Conservation (phyloP, 2,797 vertebrate species). For the Hemibagrus guttatus region DNA sequence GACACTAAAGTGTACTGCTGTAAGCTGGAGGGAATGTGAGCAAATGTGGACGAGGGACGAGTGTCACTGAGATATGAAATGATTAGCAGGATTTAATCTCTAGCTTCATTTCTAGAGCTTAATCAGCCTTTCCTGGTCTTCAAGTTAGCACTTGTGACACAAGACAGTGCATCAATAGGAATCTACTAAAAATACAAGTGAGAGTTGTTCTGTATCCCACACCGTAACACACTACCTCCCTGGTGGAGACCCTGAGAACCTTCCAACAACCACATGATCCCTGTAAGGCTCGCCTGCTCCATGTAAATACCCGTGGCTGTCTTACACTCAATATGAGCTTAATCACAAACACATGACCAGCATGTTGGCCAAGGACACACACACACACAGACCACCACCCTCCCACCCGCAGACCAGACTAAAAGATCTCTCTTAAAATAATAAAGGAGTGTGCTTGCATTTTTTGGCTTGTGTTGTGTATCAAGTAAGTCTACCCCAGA, state of each 20-base stretch:
- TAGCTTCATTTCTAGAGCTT: background rate
- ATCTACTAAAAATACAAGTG: background rate
- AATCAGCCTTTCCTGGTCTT: background rate
- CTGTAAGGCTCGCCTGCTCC: constrained; percentile 43
- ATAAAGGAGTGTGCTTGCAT: constrained; percentile 31
- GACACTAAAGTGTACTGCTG: background rate
- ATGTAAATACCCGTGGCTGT: constrained; percentile 50
- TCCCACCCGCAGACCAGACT: constrained; percentile 23
- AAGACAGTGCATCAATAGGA: background rate
- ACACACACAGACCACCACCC: constrained; percentile 32
- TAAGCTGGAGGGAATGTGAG: background rate
- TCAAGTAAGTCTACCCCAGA: constrained; percentile 42
- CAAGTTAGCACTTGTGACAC: background rate
- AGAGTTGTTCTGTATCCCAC: constrained; percentile 23
- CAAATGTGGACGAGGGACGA: background rate
- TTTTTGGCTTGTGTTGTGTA: constrained; percentile 45
- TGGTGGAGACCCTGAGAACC: constrained; percentile 39
- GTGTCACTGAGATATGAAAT: background rate
- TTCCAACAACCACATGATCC: constrained; percentile 36
- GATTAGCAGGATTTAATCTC: background rate
- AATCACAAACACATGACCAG: constrained; percentile 74
- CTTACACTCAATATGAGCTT: constrained; percentile 61
- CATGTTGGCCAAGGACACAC: constrained; percentile 60
- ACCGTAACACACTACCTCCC: constrained; percentile 3
- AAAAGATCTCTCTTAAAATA: constrained; percentile 38